Conservation (phyloP, 2,113 vertebrate species). For the Trematocara unimaculatum region DNA sequence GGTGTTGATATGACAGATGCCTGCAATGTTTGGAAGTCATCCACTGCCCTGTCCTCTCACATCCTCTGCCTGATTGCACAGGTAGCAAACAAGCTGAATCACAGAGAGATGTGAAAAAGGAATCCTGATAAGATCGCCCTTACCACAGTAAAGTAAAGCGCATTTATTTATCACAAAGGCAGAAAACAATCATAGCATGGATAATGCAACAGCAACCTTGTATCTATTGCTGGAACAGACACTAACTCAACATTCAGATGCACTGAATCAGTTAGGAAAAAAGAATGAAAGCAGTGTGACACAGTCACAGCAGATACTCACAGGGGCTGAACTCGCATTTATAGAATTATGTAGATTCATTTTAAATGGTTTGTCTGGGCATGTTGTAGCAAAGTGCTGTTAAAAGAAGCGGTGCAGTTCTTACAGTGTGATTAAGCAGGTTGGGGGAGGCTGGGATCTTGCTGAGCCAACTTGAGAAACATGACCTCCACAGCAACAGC, state of each 20-base stretch:
- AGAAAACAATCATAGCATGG: background rate
- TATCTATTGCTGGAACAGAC: background rate
- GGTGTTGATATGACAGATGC: constrained; percentile 51
- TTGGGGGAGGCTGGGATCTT: background rate
- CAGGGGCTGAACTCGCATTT: background rate
- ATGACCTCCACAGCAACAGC: constrained; percentile 1
- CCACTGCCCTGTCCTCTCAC: constrained; percentile 7
- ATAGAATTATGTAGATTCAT: background rate
- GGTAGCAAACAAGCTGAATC: background rate
- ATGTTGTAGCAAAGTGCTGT: background rate
- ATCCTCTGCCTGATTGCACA: constrained; percentile 18
- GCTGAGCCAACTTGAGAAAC: constrained; percentile 22
- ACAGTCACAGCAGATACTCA: background rate
- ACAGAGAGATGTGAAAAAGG: background rate
- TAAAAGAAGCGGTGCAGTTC: background rate
- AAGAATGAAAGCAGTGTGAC: background rate
- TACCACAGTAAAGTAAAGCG: background rate
- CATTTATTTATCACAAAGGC: background rate
- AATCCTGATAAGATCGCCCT: background rate
- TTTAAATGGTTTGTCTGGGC: background rate
- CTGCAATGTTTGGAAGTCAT: constrained; percentile 53
- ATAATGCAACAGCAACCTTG: background rate
- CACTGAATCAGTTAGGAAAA: background rate
- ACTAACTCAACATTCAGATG: background rate
- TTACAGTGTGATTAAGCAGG: background rate